These are phyloP conservation scores for Atractosteus spatula DNA, from an alignment of 2,113 vertebrate genomes.

Conservation along the genomic window DNA sequence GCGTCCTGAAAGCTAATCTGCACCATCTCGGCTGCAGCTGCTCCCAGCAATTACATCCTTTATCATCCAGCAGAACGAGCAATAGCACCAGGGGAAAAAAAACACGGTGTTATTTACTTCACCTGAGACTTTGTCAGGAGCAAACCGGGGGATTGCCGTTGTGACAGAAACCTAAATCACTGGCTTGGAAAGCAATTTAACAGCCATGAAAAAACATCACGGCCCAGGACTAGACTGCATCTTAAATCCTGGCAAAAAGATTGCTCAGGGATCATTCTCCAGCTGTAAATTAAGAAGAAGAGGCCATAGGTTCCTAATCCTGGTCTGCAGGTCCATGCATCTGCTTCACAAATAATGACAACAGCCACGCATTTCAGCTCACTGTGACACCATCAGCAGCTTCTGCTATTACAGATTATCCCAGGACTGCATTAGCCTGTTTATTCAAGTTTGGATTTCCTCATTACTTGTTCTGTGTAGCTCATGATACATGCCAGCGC, in stretches of 20 bases:
- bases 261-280: not conserved
- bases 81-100: not conserved
- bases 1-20: not conserved
- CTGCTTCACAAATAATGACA: constrained; percentile 43
- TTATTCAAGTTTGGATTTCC: constrained; percentile 56
- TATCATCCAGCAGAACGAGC: not conserved
- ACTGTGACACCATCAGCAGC: constrained; percentile 42
- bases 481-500: constrained; percentile 10
- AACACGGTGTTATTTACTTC: not conserved
- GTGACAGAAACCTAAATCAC: not conserved
- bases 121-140: not conserved
- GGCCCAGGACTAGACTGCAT: constrained; percentile 21
- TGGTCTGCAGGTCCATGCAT: not conserved
- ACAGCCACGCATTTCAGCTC: constrained; percentile 39
- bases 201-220: not conserved
- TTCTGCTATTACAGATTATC: constrained; percentile 42
- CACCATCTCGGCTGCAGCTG: not conserved
- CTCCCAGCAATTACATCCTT: not conserved
- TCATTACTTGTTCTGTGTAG: constrained; percentile 44
- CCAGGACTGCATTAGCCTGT: constrained; percentile 54
- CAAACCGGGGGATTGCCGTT: not conserved
- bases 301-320: not conserved
- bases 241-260: constrained; percentile 13
- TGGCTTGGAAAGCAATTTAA: constrained; percentile 4
- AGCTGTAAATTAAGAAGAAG: too few relatives aligned